A percentile compares a stretch with the other conserved stretches of the same genome.
Evolutionary conservation across 2,888 invertebrate species (phyloP).

Genomic region (Epistrophe grossulariae): DNA sequence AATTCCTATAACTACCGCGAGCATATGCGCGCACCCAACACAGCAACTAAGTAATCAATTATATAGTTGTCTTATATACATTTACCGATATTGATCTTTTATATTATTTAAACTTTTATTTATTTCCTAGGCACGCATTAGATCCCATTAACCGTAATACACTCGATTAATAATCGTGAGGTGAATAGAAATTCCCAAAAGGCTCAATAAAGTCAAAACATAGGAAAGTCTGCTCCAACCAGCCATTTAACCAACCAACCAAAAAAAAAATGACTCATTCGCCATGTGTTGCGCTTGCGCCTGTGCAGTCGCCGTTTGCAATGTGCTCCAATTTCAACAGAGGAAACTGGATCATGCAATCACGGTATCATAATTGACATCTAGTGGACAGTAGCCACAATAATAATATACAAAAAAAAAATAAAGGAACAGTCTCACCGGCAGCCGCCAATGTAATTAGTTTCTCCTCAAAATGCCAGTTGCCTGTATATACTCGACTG

Average conservation of each 20-base stretch:
- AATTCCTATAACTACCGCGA: slow-evolving; percentile 27
- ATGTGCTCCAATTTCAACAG: slow-evolving; percentile 39
- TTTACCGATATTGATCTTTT: slow-evolving; percentile 66
- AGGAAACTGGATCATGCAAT: slow-evolving; percentile 62
- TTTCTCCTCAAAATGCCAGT: slow-evolving; percentile 48
- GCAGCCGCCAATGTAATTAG: slow-evolving; percentile 65
- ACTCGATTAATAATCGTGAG: slow-evolving; percentile 71
- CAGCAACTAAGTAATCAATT: slow-evolving; percentile 63
- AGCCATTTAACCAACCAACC: slow-evolving; percentile 16
- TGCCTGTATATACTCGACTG: background rate
- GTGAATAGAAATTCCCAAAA: slow-evolving; percentile 64
- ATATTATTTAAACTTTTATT: slow-evolving; percentile 58
- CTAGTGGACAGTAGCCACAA: slow-evolving; percentile 71
- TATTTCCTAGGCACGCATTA: slow-evolving; percentile 74
- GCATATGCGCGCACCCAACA: background rate
- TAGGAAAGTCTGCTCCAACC: slow-evolving; percentile 29
- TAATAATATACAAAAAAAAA: slow-evolving; percentile 17
- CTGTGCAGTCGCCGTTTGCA: slow-evolving; percentile 17
- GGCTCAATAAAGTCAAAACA: slow-evolving; percentile 38
- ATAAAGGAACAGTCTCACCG: slow-evolving; percentile 20
- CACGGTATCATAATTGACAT: slow-evolving; percentile 74
- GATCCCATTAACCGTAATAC: slow-evolving; percentile 74
- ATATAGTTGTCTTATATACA: slow-evolving; percentile 67
- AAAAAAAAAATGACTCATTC: slow-evolving; percentile 54
- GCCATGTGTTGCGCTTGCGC: slow-evolving; percentile 60